A percentile compares a stretch with the other conserved stretches of the same genome.
Conservation (phyloP, 2,113 vertebrate genomes). For the Naja naja region DNA sequence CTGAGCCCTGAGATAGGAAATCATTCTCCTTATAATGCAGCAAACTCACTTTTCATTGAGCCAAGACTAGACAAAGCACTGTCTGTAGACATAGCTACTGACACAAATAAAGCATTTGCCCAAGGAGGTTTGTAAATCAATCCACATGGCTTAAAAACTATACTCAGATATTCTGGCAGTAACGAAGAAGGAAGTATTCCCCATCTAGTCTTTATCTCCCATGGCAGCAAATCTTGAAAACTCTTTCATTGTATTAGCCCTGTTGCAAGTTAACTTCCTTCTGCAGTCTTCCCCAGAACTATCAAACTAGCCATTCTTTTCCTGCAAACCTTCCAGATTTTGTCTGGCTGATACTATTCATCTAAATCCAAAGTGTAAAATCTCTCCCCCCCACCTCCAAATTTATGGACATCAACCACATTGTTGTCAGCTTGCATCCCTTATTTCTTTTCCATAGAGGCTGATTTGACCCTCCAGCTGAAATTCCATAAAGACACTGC, state of each 20-base stretch:
- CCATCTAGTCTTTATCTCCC: not conserved
- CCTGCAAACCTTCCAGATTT: not conserved
- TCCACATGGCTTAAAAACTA: not conserved
- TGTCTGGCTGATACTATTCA: not conserved
- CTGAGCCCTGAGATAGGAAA: not conserved
- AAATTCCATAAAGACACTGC: not conserved
- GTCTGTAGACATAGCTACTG: not conserved
- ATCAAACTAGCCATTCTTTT: not conserved
- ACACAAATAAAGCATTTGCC: not conserved
- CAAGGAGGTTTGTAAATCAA: not conserved
- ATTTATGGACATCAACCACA: not conserved
- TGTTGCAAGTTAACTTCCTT: not conserved
- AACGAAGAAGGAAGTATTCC: not conserved
- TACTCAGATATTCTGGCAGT: not conserved
- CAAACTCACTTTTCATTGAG: not conserved
- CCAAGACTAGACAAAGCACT: not conserved
- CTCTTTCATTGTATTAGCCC: not conserved
- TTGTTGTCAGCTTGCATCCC: not conserved
- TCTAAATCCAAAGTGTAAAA: not conserved
- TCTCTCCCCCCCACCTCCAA: not conserved
- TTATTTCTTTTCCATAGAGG: not conserved
- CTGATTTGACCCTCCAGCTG: not conserved
- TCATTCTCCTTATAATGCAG: not conserved
- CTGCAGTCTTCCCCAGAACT: not conserved
- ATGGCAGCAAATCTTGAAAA: not conserved